Conservation (phyloP, 2,888 invertebrate genomes). For the Ditula angustiorana region DNA sequence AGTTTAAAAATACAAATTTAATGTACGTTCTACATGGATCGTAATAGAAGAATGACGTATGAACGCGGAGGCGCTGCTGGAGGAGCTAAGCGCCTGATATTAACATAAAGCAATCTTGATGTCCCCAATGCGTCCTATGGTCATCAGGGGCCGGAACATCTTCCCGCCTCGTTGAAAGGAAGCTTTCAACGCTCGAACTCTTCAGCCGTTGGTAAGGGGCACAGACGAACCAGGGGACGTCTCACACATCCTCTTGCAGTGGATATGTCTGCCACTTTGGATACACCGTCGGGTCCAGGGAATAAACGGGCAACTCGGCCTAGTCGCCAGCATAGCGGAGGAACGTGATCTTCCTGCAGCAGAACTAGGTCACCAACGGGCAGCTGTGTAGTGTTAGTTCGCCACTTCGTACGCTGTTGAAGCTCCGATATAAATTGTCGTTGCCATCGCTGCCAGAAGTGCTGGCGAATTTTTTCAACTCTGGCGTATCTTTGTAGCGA, state of each 20-base stretch:
- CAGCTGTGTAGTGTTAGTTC: conserved; percentile 18
- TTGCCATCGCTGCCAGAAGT: conserved; percentile 46
- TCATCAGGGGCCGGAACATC: conserved; percentile 13
- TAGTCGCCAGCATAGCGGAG: conserved; percentile 24
- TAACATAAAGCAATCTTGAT: too few species aligned
- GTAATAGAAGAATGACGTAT: too few species aligned
- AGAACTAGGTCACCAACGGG: conserved; percentile 40
- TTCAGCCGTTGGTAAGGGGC: conserved; percentile 1
- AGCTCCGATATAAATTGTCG: conserved; percentile 45
- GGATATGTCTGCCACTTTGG: conserved; percentile 2
- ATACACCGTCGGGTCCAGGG: conserved; percentile 22
- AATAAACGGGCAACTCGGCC: conserved; percentile 35
- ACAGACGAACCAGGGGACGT: neutral
- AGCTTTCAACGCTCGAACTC: neutral
- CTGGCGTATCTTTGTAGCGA: neutral
- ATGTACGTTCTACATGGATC: too few species aligned
- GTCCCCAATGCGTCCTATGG: too few species aligned
- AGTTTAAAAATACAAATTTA: too few species aligned
- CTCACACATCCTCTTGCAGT: conserved; percentile 6
- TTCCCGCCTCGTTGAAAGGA: conserved; percentile 17
- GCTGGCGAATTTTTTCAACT: conserved; percentile 28
- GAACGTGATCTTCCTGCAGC: conserved; percentile 39
- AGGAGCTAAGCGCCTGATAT: too few species aligned
- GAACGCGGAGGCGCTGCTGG: too few species aligned
- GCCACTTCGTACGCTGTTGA: conserved; percentile 51